These are phyloP conservation scores for Lethocerus indicus DNA, from an alignment of 1,140 invertebrate species.

Conservation along the genomic window DNA sequence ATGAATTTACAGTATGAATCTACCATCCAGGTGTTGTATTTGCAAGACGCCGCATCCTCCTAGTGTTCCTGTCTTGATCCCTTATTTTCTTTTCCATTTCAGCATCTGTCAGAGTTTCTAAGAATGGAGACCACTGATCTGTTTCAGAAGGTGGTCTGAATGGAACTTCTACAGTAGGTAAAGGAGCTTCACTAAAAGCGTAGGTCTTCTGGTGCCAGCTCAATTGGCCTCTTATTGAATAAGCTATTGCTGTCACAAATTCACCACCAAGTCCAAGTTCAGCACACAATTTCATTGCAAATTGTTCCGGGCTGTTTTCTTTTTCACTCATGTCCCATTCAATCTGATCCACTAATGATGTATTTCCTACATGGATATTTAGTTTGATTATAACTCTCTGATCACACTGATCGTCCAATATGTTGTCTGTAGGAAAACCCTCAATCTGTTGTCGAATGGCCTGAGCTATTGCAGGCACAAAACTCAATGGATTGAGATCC, in stretches of 20 bases:
- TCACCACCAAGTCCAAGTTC: constrained; percentile 96
- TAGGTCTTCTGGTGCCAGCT: constrained; percentile 98
- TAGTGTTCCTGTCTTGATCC: constrained; percentile 97
- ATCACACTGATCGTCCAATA: constrained; percentile 74
- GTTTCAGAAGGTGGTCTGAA: constrained; percentile 88
- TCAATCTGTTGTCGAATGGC: constrained; percentile 95
- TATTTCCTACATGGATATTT: constrained; percentile 99
- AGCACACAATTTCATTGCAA: constrained; percentile 89
- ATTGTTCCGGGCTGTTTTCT: constrained; percentile 94
- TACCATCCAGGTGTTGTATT: constrained; percentile 84
- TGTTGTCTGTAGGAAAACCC: constrained; percentile 73
- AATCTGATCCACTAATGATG: constrained; percentile 96
- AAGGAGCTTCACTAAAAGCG: constrained; percentile 92
- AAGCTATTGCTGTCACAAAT: constrained; percentile 97
- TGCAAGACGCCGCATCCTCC: constrained; percentile 84
- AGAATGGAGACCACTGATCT: constrained; percentile 94
- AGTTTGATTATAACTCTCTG: constrained; percentile 84
- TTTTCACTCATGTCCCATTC: constrained; percentile 99
- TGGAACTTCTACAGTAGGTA: constrained; percentile 87
- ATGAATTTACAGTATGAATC: neutral
- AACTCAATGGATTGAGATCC: constrained; percentile 88
- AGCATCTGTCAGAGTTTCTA: constrained; percentile 96
- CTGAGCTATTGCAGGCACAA: constrained; percentile 92
- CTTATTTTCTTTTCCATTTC: constrained; percentile 99
- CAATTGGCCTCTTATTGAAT: constrained; percentile 87